Percentiles rank a stretch among this genome's conserved stretches.
phyloP scores from a whole-genome alignment of 2,797 vertebrate species.

The Bufotes viridis region DNA sequence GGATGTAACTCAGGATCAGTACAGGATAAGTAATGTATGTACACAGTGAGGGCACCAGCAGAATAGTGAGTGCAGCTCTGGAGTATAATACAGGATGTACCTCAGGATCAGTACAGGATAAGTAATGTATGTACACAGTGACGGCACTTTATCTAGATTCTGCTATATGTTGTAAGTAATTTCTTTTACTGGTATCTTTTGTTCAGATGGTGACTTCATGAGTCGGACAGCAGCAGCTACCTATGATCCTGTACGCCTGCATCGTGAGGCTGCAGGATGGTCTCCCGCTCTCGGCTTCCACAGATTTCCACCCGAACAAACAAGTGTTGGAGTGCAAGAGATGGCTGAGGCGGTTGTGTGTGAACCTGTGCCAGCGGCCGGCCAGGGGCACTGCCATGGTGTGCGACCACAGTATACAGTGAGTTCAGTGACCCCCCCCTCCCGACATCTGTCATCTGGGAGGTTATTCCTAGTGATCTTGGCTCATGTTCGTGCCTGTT shows the following conservation, averaged over 20 bases:
- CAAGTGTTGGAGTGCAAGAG: slow-evolving; percentile 90
- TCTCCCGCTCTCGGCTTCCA: slow-evolving; percentile 95
- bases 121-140: too few relatives aligned
- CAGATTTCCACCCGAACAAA: slow-evolving; percentile 88
- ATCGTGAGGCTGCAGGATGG: slow-evolving; percentile 94
- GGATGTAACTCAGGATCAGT: too few relatives aligned
- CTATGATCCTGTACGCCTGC: slow-evolving; percentile 95
- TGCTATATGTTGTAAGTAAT: not conserved
- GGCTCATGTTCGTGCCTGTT: too few relatives aligned
- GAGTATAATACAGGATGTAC: too few relatives aligned
- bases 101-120: too few relatives aligned
- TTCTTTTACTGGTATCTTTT: not conserved
- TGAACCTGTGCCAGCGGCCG: slow-evolving; percentile 76
- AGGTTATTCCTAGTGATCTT: too few relatives aligned
- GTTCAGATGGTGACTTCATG: slow-evolving; percentile 82
- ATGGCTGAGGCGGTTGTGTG: slow-evolving; percentile 84
- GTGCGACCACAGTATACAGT: slow-evolving; percentile 86
- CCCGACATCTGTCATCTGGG: not conserved
- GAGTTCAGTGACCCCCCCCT: slow-evolving; percentile 66
- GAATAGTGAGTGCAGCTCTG: too few relatives aligned
- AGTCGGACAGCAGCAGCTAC: slow-evolving; percentile 83
- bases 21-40: too few relatives aligned
- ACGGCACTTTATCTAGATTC: not conserved
- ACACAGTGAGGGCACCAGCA: too few relatives aligned
- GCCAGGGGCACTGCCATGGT: slow-evolving; percentile 82